phyloP scores from a whole-genome alignment of 2,888 invertebrate genomes.

The Apotomis capreana region DNA sequence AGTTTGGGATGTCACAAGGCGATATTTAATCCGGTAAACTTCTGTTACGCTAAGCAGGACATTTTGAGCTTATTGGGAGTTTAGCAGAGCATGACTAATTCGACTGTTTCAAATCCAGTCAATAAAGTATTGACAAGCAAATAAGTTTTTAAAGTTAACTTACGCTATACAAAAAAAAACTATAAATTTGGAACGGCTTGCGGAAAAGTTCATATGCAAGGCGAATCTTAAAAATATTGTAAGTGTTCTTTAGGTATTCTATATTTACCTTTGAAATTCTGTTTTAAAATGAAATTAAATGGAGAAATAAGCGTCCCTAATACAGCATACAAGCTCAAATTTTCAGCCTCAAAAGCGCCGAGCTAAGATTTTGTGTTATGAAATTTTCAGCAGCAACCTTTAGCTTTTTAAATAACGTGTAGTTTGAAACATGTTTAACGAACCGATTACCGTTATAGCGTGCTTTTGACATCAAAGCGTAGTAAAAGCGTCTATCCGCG shows the following conservation, averaged over 20 bases:
- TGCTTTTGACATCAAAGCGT: background rate
- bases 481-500: background rate
- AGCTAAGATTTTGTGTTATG: background rate
- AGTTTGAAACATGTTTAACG: slow-evolving; percentile 14
- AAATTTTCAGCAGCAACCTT: background rate
- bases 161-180: too few relatives aligned
- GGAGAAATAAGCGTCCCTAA: background rate
- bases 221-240: too few relatives aligned
- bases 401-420: background rate
- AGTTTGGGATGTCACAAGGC: too few relatives aligned
- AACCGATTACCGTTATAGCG: background rate
- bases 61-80: too few relatives aligned
- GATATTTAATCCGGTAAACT: too few relatives aligned
- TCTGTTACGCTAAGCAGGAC: too few relatives aligned
- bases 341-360: background rate
- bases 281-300: background rate
- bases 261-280: background rate
- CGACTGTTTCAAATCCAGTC: too few relatives aligned
- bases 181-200: too few relatives aligned
- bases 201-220: too few relatives aligned
- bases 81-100: too few relatives aligned
- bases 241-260: background rate
- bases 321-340: background rate
- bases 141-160: too few relatives aligned
- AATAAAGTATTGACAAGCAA: too few relatives aligned